A percentile compares a stretch with the other conserved stretches of the same genome.
Conservation (phyloP, 2,113 vertebrate genomes). For the Chaenogobius annularis region DNA sequence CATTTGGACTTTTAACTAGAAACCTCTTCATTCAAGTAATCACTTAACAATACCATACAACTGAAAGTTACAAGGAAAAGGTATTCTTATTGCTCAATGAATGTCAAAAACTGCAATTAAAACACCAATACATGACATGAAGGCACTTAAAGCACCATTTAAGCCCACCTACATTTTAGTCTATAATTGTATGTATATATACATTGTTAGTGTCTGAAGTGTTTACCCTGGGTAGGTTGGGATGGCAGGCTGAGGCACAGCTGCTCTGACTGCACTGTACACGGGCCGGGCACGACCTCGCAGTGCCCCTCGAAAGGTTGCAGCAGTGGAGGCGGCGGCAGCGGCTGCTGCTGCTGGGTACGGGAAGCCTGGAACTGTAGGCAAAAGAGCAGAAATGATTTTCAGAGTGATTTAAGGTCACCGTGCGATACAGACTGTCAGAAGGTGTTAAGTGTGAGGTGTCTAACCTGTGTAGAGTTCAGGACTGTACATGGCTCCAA, state of each 20-base stretch:
- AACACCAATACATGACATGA: conserved; percentile 53
- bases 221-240: conserved; percentile 80
- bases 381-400: neutral
- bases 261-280: conserved; percentile 92
- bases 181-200: neutral
- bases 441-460: neutral
- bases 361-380: conserved; percentile 93
- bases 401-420: neutral
- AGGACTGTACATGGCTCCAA: conserved; percentile 97
- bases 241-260: conserved; percentile 93
- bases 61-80: conserved; percentile 65
- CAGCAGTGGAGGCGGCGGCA: conserved; percentile 83
- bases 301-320: conserved; percentile 94
- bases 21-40: neutral
- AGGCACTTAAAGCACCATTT: conserved; percentile 13
- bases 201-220: neutral
- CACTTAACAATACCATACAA: neutral
- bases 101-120: conserved; percentile 28
- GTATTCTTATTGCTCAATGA: conserved; percentile 60
- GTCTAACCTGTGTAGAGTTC: conserved; percentile 95
- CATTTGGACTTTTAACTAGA: conserved; percentile 27
- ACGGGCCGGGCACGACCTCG: conserved; percentile 94
- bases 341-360: conserved; percentile 86
- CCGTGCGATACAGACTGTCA: neutral
- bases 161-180: conserved; percentile 38